A percentile compares a stretch with the other conserved stretches of the same genome.
These are phyloP conservation scores for Petaurus breviceps DNA, from an alignment of 2,113 vertebrate species.

Conservation along the genomic window DNA sequence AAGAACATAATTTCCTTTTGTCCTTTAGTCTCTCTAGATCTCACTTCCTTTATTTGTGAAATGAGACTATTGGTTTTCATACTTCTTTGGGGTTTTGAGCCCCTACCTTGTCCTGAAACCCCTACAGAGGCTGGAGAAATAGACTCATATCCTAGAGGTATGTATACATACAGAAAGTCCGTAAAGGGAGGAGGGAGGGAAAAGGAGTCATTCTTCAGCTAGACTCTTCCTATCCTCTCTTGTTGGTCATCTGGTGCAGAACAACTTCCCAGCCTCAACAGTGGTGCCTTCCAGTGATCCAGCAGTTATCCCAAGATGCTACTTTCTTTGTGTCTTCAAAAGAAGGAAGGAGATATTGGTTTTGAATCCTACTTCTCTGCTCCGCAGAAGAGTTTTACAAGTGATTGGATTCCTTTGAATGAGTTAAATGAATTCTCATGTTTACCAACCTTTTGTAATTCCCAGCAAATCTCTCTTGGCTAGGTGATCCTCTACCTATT, in stretches of 20 bases:
- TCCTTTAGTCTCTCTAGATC: not conserved
- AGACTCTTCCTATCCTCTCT: not conserved
- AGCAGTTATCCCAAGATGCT: not conserved
- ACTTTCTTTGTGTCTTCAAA: not conserved
- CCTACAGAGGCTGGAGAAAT: not conserved
- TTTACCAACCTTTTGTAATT: not conserved
- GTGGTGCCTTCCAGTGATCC: not conserved
- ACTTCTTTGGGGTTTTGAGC: not conserved
- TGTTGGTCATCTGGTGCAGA: not conserved
- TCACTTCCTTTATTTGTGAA: not conserved
- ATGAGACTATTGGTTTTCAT: not conserved
- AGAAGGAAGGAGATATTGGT: not conserved
- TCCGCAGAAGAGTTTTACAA: not conserved
- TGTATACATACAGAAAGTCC: not conserved
- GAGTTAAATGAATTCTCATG: not conserved
- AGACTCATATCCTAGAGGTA: not conserved
- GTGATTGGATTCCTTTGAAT: not conserved
- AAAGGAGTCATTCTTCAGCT: not conserved
- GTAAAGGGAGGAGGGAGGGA: not conserved
- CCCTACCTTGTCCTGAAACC: not conserved
- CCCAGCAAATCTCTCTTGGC: not conserved
- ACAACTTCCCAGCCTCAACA: not conserved
- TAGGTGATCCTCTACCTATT: not conserved
- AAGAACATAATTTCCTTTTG: not conserved
- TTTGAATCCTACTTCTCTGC: not conserved